phyloP scores from a whole-genome alignment of 2,113 vertebrate species.

The Atlantisia rogersi region DNA sequence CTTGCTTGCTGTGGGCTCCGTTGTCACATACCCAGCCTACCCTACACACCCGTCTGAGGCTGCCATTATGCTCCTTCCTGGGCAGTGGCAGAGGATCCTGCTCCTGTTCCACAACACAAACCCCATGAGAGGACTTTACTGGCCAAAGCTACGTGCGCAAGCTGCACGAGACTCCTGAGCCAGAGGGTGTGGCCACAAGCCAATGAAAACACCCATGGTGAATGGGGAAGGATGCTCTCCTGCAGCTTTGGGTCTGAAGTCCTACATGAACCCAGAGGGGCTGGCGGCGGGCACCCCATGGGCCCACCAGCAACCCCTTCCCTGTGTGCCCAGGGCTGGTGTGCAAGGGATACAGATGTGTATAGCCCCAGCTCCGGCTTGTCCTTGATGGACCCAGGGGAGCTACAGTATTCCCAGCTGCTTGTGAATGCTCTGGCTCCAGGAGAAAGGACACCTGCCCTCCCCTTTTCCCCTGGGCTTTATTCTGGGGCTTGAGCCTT shows the following conservation, averaged over 20 bases:
- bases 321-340: accelerated
- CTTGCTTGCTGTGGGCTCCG: not conserved
- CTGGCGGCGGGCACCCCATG: accelerated
- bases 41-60: accelerated
- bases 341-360: accelerated
- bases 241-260: not conserved
- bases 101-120: accelerated
- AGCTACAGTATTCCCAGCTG: not conserved
- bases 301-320: not conserved
- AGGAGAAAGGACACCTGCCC: not conserved
- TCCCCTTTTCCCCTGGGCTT: not conserved
- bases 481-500: not conserved
- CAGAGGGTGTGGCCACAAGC: accelerated
- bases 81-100: not conserved
- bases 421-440: not conserved
- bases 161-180: accelerated
- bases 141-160: accelerated
- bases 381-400: not conserved
- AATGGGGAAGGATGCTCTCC: not conserved
- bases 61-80: not conserved
- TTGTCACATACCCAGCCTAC: not conserved
- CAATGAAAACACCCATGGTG: accelerated
- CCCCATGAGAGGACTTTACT: accelerated
- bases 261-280: not conserved
- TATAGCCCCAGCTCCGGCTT: not conserved